Conservation (phyloP, 2,888 invertebrate species). For the Formica aserva region DNA sequence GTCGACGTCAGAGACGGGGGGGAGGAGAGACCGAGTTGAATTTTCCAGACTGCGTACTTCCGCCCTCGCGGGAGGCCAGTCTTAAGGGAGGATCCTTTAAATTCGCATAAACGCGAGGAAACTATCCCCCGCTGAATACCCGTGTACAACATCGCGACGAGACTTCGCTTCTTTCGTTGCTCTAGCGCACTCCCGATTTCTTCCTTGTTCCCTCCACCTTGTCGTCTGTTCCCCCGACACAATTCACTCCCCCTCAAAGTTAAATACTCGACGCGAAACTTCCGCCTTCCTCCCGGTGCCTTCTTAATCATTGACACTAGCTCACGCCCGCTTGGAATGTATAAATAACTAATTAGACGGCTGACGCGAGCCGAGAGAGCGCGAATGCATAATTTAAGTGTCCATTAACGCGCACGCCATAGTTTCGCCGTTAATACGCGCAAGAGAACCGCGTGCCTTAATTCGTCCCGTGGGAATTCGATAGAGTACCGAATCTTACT, state of each 20-base stretch:
- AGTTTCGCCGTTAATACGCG: slow-evolving; percentile 73
- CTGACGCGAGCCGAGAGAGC: slow-evolving; percentile 54
- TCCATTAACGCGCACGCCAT: slow-evolving; percentile 78
- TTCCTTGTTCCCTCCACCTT: slow-evolving; percentile 21
- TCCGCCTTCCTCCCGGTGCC: slow-evolving; percentile 64
- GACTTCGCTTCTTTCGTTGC: slow-evolving; percentile 43
- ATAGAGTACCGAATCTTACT: slow-evolving; percentile 52
- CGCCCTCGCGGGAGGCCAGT: slow-evolving; percentile 48
- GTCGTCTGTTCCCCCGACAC: slow-evolving; percentile 49
- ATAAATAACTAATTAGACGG: slow-evolving; percentile 82
- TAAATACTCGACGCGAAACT: slow-evolving; percentile 80
- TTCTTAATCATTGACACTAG: slow-evolving; percentile 82
- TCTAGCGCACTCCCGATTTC: slow-evolving; percentile 30
- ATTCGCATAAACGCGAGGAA: slow-evolving; percentile 71
- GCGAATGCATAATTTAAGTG: slow-evolving; percentile 82
- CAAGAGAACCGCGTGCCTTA: slow-evolving; percentile 67
- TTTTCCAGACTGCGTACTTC: slow-evolving; percentile 58
- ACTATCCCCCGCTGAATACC: slow-evolving; percentile 68
- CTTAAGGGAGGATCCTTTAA: slow-evolving; percentile 61
- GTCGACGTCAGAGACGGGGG: slow-evolving; percentile 5
- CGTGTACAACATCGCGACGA: slow-evolving; percentile 63
- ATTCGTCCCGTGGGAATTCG: slow-evolving; percentile 65
- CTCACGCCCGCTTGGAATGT: slow-evolving; percentile 81
- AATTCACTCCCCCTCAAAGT: slow-evolving; percentile 76
- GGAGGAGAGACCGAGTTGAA: slow-evolving; percentile 43